Percentiles rank a stretch among this genome's conserved stretches.
Conservation (phyloP, 2,888 invertebrate genomes). For the Caenorhabditis sp. region DNA sequence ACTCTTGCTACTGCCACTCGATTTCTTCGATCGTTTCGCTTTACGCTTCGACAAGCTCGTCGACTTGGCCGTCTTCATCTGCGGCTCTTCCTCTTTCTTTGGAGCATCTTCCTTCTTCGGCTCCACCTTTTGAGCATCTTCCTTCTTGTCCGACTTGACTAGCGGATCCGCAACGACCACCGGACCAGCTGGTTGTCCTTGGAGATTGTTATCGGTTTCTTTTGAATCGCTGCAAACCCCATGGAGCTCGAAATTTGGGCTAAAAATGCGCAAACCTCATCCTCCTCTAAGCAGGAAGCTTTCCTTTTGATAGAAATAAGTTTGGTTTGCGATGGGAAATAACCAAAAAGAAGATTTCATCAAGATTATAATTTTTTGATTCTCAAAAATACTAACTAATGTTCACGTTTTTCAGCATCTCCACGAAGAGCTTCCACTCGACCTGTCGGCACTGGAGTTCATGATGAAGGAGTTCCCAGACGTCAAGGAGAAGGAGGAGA, state of each 20-base stretch:
- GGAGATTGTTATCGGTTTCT: conserved; percentile 58
- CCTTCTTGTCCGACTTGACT: conserved; percentile 1
- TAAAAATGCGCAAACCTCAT: conserved; percentile 9
- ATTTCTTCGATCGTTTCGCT: conserved; percentile 14
- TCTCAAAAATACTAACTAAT: not conserved
- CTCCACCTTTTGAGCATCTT: not conserved
- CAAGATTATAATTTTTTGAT: no score
- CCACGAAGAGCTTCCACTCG: conserved; percentile 95
- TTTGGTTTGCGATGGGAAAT: not conserved
- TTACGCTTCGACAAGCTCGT: conserved; percentile 13
- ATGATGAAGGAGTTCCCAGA: conserved; percentile 98
- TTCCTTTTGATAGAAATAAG: conserved; percentile 19
- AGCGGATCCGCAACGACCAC: not conserved
- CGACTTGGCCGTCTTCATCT: conserved; percentile 24
- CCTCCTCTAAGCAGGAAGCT: conserved; percentile 18
- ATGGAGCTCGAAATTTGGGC: not conserved
- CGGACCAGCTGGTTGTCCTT: conserved; percentile 11
- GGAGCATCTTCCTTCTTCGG: conserved; percentile 15
- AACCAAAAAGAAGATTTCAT: not conserved
- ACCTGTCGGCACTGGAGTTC: conserved; percentile 96
- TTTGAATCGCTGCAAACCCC: conserved; percentile 54
- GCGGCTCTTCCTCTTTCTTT: conserved; percentile 20
- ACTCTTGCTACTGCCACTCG: not conserved
- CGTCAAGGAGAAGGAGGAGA: conserved; percentile 97
- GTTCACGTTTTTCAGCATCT: conserved; percentile 87